Conservation (phyloP, 2,797 vertebrate genomes). For the Mormyrus proboscirostris region DNA sequence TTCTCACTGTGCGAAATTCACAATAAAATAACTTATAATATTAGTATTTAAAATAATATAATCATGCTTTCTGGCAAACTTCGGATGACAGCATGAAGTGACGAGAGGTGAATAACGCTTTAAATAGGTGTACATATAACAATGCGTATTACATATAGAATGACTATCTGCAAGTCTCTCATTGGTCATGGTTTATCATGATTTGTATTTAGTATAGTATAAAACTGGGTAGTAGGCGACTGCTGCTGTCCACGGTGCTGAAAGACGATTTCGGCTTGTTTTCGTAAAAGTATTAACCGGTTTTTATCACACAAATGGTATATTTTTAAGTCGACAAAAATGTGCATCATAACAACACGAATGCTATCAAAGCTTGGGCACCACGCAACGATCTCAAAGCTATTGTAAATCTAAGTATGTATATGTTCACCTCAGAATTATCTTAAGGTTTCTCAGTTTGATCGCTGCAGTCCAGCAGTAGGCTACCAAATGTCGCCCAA, state of each 20-base stretch:
- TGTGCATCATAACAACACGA: background rate
- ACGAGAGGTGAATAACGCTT: background rate
- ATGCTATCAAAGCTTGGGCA: background rate
- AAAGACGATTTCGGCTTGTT: slow-evolving; percentile 22
- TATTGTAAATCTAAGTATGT: background rate
- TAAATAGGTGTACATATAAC: background rate
- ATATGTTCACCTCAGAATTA: background rate
- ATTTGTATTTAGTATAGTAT: background rate
- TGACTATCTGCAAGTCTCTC: background rate
- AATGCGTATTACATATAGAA: background rate
- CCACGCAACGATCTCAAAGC: background rate
- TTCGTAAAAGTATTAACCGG: background rate
- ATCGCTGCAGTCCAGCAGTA: background rate
- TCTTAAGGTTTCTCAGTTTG: background rate
- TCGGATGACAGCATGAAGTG: background rate
- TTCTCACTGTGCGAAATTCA: background rate
- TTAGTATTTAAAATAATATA: background rate
- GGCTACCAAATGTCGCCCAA: background rate
- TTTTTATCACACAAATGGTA: background rate
- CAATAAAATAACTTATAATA: background rate
- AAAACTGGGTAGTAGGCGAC: slow-evolving; percentile 2
- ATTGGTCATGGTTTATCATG: background rate
- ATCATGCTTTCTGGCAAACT: background rate
- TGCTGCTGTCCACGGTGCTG: slow-evolving; percentile 31
- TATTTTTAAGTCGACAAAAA: background rate